Evolutionary conservation across 2,113 vertebrate species (phyloP), one percentile per base, ranked within the genome.

Genomic region (Sardina pilchardus): DNA sequence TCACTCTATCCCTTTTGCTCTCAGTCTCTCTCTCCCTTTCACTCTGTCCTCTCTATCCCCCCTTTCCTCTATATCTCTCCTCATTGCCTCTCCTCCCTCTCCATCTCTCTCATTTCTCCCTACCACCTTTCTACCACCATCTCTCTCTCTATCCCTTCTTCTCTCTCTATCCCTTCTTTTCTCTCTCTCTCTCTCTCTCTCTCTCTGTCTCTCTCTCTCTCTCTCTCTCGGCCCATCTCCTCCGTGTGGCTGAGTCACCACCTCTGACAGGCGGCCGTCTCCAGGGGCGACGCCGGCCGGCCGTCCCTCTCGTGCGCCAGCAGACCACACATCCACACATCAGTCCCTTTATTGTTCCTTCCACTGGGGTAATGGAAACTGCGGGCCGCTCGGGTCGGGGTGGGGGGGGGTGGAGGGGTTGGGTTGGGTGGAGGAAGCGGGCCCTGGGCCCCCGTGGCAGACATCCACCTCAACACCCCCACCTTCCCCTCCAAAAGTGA

Each of bases 321-420:
- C 48, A 87, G 93, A 94, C 94, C 93, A 94, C 93, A 93, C 91
- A 92, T 93, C 91, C 92, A 93, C 92, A 92, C 92, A 93, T 90
- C 89, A 91, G 91, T 47, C 89, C 81, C 87, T 95, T 94, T 94
- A 94, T 93, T 94, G 93, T 94, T 94, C 91, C 92, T 94, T 95
- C 93, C 94, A 94, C 92, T 93, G 92, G 89, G 90, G 93, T 94
- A 94, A 95, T 95, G 94, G 94, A 95, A 95, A 95, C 89, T 94
- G 91, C 92, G 88, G 91, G 89, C 91, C 84, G 12, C 10, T 36
- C 26, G 53, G 12, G 30, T 36, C 26, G 53, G 80, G 87, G n/a
- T n/a, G n/a, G n/a, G n/a, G n/a, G n/a, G n/a, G n/a, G n/a, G n/a
- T n/a, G n/a, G n/a, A n/a, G n/a, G n/a, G n/a, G n/a, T n/a, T n/a